phyloP scores from a whole-genome alignment of 2,888 invertebrate species.

The Habroteleia sp. region DNA sequence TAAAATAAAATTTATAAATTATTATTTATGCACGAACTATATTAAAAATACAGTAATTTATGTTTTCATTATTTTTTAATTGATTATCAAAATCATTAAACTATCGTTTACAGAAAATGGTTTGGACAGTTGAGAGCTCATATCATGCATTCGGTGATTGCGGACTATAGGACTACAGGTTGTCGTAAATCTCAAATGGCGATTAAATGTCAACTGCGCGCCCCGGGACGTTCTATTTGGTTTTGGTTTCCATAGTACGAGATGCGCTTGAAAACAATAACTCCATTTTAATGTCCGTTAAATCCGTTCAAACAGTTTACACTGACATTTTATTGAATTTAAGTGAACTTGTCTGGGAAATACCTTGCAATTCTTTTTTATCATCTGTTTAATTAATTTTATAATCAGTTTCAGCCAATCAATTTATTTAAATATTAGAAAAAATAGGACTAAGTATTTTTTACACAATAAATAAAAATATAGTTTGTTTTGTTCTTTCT shows the following conservation, averaged over 20 bases:
- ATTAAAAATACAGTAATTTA: slow-evolving; percentile 18
- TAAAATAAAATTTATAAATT: no score
- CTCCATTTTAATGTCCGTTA: slow-evolving; percentile 75
- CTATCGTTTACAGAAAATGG: slow-evolving; percentile 70
- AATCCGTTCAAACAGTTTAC: slow-evolving; percentile 72
- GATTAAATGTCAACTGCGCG: slow-evolving; percentile 78
- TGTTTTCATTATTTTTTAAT: slow-evolving; percentile 36
- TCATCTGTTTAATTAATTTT: slow-evolving; percentile 36
- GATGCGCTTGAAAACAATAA: slow-evolving; percentile 76
- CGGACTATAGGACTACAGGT: slow-evolving; percentile 68
- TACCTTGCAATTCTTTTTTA: slow-evolving; percentile 46
- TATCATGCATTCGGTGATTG: slow-evolving; percentile 66
- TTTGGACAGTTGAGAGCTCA: slow-evolving; percentile 66
- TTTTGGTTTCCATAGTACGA: slow-evolving; percentile 66
- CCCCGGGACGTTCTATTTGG: slow-evolving; percentile 67
- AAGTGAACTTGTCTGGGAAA: slow-evolving; percentile 64
- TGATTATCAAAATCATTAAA: slow-evolving; percentile 47
- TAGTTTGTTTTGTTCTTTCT: no score
- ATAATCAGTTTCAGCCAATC: slow-evolving; percentile 12
- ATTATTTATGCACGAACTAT: no score
- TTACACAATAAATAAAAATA: no score
- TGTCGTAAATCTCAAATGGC: slow-evolving; percentile 78
- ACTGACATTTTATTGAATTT: slow-evolving; percentile 72
- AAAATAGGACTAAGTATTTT: no score
- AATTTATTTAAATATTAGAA: no score